Evolutionary conservation across 2,888 invertebrate genomes (phyloP), one percentile per base, ranked within the genome.

Genomic region (Brenthis hecate): DNA sequence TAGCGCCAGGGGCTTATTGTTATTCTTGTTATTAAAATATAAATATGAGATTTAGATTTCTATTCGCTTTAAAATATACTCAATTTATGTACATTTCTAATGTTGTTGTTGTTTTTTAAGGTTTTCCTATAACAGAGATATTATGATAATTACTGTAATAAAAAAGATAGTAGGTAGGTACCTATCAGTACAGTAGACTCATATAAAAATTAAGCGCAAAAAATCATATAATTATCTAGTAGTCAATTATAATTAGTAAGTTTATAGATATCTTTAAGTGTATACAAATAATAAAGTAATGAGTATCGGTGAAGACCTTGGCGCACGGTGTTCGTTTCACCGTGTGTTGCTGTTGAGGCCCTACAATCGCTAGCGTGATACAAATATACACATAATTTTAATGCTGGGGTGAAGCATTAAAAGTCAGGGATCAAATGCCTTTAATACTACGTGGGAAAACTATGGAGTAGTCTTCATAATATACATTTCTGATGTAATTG

Each of bases 371-470:
- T 81, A 91, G 87, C 90, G 89, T 92, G 91, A 92, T 92, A 92
- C 91, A 92, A 91, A 92, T 91, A 92, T 90, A 92, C 89, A 91
- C 89, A 91, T 92, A 90, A 92, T 92, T 92, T 92, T 92, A 92
- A 92, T 92, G 86, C 91, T 87, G 84, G 86, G 91, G 92, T 91
- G 92, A 92, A 92, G 92, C 92, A 92, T 92, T 92, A 92, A 91
- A 92, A 92, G 92, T 92, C 92, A 92, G 88, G 92, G 92, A 92
- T 92, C 92, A 92, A 92, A 92, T 92, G 87, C 92, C 91, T 89
- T 85, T 90, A 91, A 91, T 91, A 84, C 91, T 80, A 76, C 78
- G 77, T 65, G 66, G 56, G 68, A 65, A 76, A 78, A 72, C 70
- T 61, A 63, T 79, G 69, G 79, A 79, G 79, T 72, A 66, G 76